Percentiles rank a stretch among this genome's conserved stretches.
These are phyloP conservation scores for Notothenia coriiceps DNA, from an alignment of 2,113 vertebrate species.

Conservation along the genomic window DNA sequence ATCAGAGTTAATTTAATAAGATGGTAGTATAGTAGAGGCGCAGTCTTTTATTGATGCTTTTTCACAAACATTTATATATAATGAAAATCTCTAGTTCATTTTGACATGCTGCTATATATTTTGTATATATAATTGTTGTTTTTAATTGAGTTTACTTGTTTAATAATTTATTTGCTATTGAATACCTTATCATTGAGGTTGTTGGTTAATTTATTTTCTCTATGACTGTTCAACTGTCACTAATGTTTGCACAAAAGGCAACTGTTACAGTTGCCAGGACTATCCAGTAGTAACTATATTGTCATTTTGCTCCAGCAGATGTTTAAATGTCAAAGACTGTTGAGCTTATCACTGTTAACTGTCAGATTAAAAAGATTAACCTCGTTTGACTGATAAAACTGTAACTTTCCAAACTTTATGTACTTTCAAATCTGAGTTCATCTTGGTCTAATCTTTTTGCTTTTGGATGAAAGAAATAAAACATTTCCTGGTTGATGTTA, in stretches of 20 bases:
- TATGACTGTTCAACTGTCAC: not conserved
- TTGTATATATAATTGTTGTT: not conserved
- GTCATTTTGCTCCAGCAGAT: conserved; percentile 21
- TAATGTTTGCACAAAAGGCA: not conserved
- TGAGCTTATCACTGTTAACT: conserved; percentile 51
- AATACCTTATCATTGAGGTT: not conserved
- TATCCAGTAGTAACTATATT: not conserved
- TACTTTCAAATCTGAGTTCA: conserved; percentile 48
- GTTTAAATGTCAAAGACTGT: conserved; percentile 15
- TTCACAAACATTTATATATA: not conserved
- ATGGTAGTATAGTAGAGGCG: not conserved
- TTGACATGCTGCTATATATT: not conserved
- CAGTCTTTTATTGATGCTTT: not conserved
- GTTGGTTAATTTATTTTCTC: not conserved
- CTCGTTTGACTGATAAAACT: conserved; percentile 45
- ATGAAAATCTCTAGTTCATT: not conserved
- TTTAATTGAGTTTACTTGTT: not conserved
- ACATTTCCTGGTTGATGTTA: not conserved
- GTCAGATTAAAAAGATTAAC: conserved; percentile 69
- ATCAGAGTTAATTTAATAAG: not conserved
- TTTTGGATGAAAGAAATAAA: not conserved
- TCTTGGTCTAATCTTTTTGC: not conserved
- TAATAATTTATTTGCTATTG: not conserved
- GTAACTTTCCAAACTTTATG: conserved; percentile 56
- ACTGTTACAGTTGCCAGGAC: not conserved